These are phyloP conservation scores for Cololabis saira DNA, from an alignment of 2,113 vertebrate genomes.

Conservation along the genomic window DNA sequence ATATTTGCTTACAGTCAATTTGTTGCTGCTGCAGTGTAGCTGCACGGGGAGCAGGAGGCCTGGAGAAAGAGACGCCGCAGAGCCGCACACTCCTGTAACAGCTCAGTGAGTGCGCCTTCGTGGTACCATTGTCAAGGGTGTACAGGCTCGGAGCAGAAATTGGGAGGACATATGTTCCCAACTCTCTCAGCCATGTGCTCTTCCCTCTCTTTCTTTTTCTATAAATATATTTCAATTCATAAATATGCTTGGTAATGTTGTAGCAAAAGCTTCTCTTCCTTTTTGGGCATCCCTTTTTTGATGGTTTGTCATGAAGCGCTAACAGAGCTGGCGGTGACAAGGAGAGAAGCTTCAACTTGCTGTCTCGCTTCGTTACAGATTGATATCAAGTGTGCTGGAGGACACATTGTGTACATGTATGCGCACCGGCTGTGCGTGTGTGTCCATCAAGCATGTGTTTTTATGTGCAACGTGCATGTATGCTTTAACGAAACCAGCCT, in stretches of 20 bases:
- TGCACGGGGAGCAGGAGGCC: constrained; percentile 16
- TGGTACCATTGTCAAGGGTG: constrained; percentile 5
- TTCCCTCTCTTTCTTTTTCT: constrained; percentile 1
- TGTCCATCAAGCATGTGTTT: background rate
- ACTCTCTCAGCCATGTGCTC: constrained; percentile 14
- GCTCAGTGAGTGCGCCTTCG: constrained; percentile 49
- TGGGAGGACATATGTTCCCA: background rate
- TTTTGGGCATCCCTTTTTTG: too few relatives aligned
- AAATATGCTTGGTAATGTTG: background rate
- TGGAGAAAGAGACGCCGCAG: constrained; percentile 39
- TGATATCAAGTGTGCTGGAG: constrained; percentile 22
- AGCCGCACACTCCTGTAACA: constrained; percentile 49
- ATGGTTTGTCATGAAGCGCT: too few relatives aligned
- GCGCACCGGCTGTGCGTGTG: background rate
- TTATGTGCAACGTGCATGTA: too few relatives aligned
- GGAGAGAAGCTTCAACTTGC: too few relatives aligned
- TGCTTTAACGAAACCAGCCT: constrained; percentile 12
- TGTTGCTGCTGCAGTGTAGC: background rate
- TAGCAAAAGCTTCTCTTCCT: background rate
- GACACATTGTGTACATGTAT: constrained; percentile 4
- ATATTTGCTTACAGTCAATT: constrained; percentile 54
- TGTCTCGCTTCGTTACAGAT: too few relatives aligned
- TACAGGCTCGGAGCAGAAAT: constrained; percentile 27
- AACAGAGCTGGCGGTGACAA: too few relatives aligned
- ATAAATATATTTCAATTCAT: constrained; percentile 1